Percentiles rank a stretch among this genome's conserved stretches.
Evolutionary conservation across 2,888 invertebrate genomes (phyloP).

Genomic region (Tetanocera ferruginea): DNA sequence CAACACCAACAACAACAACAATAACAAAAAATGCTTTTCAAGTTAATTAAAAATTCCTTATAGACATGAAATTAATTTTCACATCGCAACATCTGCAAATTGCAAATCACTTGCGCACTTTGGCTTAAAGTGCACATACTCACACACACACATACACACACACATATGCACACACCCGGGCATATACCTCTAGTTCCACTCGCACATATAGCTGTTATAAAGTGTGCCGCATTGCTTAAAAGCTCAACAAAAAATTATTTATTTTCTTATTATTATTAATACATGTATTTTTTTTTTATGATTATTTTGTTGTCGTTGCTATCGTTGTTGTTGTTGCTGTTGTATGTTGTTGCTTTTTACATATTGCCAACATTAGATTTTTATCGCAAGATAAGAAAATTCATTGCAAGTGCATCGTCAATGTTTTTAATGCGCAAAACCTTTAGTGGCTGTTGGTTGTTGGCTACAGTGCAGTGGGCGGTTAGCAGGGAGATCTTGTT

Average conservation of each 20-base stretch:
- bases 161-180: neutral
- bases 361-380: slow-evolving; percentile 32
- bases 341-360: neutral
- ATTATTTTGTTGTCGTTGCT: neutral
- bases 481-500: neutral
- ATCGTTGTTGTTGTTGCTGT: neutral
- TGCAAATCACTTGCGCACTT: slow-evolving; percentile 37
- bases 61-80: slow-evolving; percentile 61
- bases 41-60: slow-evolving; percentile 61
- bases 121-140: slow-evolving; percentile 4
- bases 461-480: neutral
- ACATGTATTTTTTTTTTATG: neutral
- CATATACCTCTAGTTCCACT: neutral
- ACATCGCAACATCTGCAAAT: slow-evolving; percentile 54
- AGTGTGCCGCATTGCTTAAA: slow-evolving; percentile 17
- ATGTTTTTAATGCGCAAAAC: slow-evolving; percentile 1
- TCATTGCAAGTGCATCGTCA: slow-evolving; percentile 33
- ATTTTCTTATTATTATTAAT: neutral
- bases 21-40: slow-evolving; percentile 21
- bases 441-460: neutral
- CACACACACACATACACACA: neutral
- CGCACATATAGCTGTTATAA: slow-evolving; percentile 5
- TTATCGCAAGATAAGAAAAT: slow-evolving; percentile 36
- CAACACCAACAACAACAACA: neutral
- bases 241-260: neutral